Conservation (phyloP, 92 coral and sea anemone species). For the Epizoanthus illoricatus region DNA sequence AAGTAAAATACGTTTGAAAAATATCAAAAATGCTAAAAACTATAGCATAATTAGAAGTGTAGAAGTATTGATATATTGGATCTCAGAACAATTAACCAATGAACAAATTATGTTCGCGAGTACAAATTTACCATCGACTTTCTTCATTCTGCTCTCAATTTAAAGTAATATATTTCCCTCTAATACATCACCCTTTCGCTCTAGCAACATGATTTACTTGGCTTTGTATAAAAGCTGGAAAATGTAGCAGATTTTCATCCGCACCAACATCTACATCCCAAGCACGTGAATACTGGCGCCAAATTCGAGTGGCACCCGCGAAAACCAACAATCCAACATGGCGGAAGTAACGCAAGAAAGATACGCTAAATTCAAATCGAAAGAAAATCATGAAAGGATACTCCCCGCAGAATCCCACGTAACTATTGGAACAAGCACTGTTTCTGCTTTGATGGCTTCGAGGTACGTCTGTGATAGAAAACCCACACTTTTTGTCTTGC, state of each 20-base stretch:
- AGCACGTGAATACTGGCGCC: conserved; percentile 45
- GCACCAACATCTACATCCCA: not conserved
- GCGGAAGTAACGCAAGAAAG: conserved; percentile 46
- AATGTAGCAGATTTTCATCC: not conserved
- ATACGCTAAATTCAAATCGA: not conserved
- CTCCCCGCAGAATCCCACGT: conserved; percentile 87
- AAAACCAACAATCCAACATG: conserved; percentile 17
- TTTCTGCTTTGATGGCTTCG: conserved; percentile 83
- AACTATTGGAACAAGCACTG: conserved; percentile 92
- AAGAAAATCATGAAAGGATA: conserved; percentile 68
- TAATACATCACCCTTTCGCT: too few species aligned
- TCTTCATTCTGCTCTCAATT: too few species aligned
- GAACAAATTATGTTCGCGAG: too few species aligned
- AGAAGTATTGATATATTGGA: too few species aligned
- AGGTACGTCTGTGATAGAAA: conserved; percentile 92
- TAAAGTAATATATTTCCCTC: too few species aligned
- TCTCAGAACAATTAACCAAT: too few species aligned
- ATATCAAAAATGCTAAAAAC: too few species aligned
- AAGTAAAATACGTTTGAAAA: too few species aligned
- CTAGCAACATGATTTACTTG: not conserved
- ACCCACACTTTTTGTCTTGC: conserved; percentile 75
- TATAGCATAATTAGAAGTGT: too few species aligned
- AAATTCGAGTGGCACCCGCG: conserved; percentile 68
- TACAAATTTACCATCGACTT: too few species aligned
- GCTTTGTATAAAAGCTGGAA: not conserved